A percentile compares a stretch with the other conserved stretches of the same genome.
Evolutionary conservation across 2,113 vertebrate genomes (phyloP).

Genomic region (Tachuris rubrigastra): DNA sequence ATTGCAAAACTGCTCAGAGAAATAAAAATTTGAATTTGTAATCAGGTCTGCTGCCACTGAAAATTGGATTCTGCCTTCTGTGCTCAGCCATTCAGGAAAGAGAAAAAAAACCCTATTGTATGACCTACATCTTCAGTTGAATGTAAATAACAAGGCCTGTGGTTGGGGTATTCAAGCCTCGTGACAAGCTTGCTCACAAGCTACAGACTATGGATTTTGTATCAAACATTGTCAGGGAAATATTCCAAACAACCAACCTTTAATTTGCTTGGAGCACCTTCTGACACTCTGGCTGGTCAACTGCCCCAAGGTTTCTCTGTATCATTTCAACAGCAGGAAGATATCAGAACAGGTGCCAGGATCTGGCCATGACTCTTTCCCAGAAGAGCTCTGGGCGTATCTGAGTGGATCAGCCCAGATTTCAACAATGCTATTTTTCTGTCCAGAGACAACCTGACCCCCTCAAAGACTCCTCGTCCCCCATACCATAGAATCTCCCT

Average conservation of each 20-base stretch:
- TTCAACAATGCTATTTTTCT: rapidly evolving
- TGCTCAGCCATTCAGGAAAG: neutral
- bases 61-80: constrained; percentile 39
- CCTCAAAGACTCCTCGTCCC: neutral
- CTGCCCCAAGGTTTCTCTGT: neutral
- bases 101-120: neutral
- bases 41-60: constrained; percentile 1
- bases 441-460: neutral
- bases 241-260: rapidly evolving
- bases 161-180: neutral
- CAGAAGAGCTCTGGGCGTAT: neutral
- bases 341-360: neutral
- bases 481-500: neutral
- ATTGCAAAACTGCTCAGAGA: constrained; percentile 2
- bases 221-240: neutral
- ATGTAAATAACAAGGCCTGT: constrained; percentile 40
- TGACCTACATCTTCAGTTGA: constrained; percentile 48
- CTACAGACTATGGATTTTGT: neutral
- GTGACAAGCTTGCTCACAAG: neutral
- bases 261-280: neutral
- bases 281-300: neutral
- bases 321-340: neutral
- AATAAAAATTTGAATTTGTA: constrained; percentile 26
- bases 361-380: neutral
- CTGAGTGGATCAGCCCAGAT: neutral